phyloP scores from a whole-genome alignment of 2,888 invertebrate genomes.

The Chirona hameri region DNA sequence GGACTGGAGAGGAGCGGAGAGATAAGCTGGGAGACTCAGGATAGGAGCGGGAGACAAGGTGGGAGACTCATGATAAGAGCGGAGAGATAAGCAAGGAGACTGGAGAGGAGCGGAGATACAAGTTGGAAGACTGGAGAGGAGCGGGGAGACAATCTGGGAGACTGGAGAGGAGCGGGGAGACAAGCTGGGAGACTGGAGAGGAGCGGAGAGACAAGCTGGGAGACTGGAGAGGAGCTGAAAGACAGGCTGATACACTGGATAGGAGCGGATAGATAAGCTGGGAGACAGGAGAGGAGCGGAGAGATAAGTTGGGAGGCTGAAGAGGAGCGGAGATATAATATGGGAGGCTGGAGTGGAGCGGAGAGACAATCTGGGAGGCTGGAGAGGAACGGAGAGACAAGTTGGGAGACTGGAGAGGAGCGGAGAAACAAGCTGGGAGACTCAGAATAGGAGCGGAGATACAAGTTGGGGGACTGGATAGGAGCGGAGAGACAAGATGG shows the following conservation, averaged over 20 bases:
- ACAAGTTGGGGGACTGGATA: background rate
- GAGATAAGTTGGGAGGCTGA: background rate
- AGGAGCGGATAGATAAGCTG: background rate
- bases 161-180: too few relatives aligned
- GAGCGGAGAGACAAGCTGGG: too few relatives aligned
- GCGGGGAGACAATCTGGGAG: too few relatives aligned
- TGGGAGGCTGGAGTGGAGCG: background rate
- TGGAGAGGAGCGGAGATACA: background rate
- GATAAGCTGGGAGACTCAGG: background rate
- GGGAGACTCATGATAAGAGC: background rate
- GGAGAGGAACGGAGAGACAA: background rate
- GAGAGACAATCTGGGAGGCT: background rate
- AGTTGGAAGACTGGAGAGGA: too few relatives aligned
- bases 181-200: too few relatives aligned
- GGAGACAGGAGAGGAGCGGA: background rate
- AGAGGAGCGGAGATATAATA: background rate
- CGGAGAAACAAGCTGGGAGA: background rate
- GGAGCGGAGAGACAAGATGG: background rate
- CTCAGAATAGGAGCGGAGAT: background rate
- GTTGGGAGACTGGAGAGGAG: background rate
- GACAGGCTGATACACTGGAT: too few relatives aligned
- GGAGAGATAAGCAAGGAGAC: background rate
- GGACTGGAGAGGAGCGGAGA: background rate
- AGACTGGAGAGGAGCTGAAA: too few relatives aligned
- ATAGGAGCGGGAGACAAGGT: background rate